Evolutionary conservation across 2,113 vertebrate genomes (phyloP).

Genomic region (Apteryx owenii): DNA sequence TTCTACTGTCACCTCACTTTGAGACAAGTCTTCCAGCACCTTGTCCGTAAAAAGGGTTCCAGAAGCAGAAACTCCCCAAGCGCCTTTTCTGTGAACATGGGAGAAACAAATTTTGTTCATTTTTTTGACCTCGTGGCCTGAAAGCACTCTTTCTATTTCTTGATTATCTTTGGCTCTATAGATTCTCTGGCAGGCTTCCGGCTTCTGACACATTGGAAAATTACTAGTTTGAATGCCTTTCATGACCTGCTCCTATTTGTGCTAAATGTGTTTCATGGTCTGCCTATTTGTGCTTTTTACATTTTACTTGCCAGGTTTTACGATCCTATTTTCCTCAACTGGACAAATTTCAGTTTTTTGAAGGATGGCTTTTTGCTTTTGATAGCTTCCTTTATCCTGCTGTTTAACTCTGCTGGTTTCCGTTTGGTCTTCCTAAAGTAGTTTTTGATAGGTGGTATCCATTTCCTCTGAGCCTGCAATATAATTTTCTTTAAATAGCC

Average conservation of each 20-base stretch:
- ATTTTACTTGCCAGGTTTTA: background rate
- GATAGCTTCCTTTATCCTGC: background rate
- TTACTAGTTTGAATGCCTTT: background rate
- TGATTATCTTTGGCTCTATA: constrained; percentile 35
- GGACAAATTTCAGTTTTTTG: background rate
- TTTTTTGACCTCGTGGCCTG: background rate
- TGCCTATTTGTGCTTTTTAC: background rate
- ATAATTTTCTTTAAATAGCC: constrained; percentile 14
- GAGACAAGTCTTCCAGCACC: background rate
- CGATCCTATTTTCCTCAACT: background rate
- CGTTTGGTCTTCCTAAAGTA: background rate
- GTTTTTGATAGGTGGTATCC: constrained; percentile 27
- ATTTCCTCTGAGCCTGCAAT: constrained; percentile 3
- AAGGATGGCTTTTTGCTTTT: background rate
- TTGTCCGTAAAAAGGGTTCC: background rate
- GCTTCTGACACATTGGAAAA: constrained; percentile 18
- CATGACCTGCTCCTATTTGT: background rate
- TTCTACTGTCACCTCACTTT: background rate
- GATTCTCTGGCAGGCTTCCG: background rate
- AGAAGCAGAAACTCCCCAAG: background rate
- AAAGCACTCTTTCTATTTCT: background rate
- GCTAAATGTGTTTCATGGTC: background rate
- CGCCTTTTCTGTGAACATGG: background rate
- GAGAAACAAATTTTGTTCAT: background rate
- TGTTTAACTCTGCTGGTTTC: background rate